Evolutionary conservation across 1,140 invertebrate genomes (phyloP).

Genomic region (Delia radicum): DNA sequence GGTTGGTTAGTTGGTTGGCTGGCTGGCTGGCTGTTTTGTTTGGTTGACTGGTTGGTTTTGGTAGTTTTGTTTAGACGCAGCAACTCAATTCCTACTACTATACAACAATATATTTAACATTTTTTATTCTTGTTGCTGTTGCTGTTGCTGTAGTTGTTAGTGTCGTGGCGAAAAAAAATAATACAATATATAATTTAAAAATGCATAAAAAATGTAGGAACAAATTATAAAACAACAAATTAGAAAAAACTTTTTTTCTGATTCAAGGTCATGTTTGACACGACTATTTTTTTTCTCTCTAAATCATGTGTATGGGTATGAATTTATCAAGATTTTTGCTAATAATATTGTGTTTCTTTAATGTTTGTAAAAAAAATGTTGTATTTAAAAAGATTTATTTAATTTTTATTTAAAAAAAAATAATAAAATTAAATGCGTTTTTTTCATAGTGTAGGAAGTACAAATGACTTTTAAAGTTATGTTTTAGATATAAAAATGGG

Average conservation of each 20-base stretch:
- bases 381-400: neutral
- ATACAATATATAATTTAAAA: slow-evolving; percentile 2
- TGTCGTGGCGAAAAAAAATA: neutral
- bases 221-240: slow-evolving; percentile 24
- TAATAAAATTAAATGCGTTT: too few species aligned
- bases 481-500: too few species aligned
- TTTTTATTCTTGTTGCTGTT: neutral
- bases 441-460: too few species aligned
- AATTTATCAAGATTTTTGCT: slow-evolving; percentile 16
- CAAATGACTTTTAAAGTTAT: too few species aligned
- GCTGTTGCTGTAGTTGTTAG: neutral
- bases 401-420: neutral
- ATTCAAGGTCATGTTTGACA: slow-evolving; percentile 19
- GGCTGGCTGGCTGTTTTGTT: neutral
- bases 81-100: too few species aligned
- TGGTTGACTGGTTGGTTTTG: neutral
- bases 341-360: neutral
- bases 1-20: neutral
- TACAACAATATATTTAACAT: neutral
- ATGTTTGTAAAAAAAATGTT: neutral
- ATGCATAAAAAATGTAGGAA: slow-evolving; percentile 21
- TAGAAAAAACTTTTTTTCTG: slow-evolving; percentile 16
- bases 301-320: neutral
- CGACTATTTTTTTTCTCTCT: neutral
- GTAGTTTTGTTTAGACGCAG: neutral